Evolutionary conservation across 2,888 invertebrate genomes (phyloP), one percentile per base, ranked within the genome.

Genomic region (Polia nebulosa): DNA sequence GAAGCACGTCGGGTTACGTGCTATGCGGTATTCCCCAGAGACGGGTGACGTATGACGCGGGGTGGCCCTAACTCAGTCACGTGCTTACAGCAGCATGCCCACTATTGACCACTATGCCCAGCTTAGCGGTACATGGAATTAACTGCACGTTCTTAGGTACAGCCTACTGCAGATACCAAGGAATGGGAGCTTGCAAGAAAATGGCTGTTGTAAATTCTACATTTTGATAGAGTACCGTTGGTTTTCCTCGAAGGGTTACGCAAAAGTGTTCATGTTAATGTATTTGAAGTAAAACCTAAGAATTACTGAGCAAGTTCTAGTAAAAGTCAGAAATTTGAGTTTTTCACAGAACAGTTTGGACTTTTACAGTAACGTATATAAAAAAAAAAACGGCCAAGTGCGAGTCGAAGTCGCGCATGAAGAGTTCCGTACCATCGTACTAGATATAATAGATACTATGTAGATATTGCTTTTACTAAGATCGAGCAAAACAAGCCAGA

Each of bases 11-110:
- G 20, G 17, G 74, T 79, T 80, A 85, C 82, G 76, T 78, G 52
- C 67, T 82, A 81, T 59, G 29, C 29, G 61, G 56, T 56, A 71
- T 65, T 60, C 66, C 72, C 79, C 1, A 4, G 72, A 69, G 80
- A 63, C 82, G 71, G 64, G 78, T 77, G 80, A 76, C 87, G 84
- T 90, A 89, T 90, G 88, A 79, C 81, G 85, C 84, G 83, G 83
- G 84, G 85, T 85, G 81, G 85, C 78, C 81, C 79, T 83, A 82
- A 82, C 82, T 68, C 82, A 82, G 84, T 74, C 76, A 77, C 76
- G 82, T 76, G 68, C 74, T 80, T 70, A 63, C 78, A 34, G 58
- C 41, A 34, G 59, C 61, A 45, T 76, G 59, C 64, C 71, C 56
- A 65, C 36, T 69, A 27, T 62, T 52, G 71, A 34, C 71, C 71